These are phyloP conservation scores for Podabrus alpinus DNA, from an alignment of 2,888 invertebrate species.

Conservation along the genomic window DNA sequence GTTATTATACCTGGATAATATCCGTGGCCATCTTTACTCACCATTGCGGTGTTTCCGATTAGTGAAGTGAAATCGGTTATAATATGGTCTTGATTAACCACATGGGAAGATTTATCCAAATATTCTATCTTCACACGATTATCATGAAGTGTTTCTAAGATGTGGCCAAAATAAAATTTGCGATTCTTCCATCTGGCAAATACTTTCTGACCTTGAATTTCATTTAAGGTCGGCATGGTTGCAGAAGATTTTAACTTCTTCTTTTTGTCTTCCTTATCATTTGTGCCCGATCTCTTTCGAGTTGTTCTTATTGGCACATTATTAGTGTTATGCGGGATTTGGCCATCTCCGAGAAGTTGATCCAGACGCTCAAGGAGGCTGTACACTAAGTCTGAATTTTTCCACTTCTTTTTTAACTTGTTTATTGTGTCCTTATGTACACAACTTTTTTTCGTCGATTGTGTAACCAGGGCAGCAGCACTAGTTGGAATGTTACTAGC, in stretches of 20 bases:
- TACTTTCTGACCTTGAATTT: constrained; percentile 46
- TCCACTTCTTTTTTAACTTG: constrained; percentile 27
- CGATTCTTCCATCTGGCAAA: constrained; percentile 72
- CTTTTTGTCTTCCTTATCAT: background rate
- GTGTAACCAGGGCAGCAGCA: constrained; percentile 17
- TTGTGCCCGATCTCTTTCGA: background rate
- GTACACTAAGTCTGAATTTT: constrained; percentile 22
- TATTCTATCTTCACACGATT: constrained; percentile 67
- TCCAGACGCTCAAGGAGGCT: constrained; percentile 28
- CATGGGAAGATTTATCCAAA: constrained; percentile 65
- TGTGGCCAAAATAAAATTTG: constrained; percentile 68
- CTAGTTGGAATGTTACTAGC: constrained; percentile 26
- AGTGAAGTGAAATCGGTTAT: constrained; percentile 58
- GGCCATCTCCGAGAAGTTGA: constrained; percentile 7
- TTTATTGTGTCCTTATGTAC: constrained; percentile 19
- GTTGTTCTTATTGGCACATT: background rate
- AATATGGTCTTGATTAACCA: constrained; percentile 64
- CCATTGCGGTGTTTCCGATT: constrained; percentile 61
- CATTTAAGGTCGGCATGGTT: background rate
- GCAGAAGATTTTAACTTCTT: background rate
- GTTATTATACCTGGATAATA: constrained; percentile 61
- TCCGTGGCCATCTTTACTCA: constrained; percentile 56
- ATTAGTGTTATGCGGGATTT: background rate
- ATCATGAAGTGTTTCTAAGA: constrained; percentile 61
- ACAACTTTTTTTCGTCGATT: background rate